Evolutionary conservation across 37 sponge, comb jelly and placozoan species (phyloP).

Genomic region (Cliona cf. orientalis): DNA sequence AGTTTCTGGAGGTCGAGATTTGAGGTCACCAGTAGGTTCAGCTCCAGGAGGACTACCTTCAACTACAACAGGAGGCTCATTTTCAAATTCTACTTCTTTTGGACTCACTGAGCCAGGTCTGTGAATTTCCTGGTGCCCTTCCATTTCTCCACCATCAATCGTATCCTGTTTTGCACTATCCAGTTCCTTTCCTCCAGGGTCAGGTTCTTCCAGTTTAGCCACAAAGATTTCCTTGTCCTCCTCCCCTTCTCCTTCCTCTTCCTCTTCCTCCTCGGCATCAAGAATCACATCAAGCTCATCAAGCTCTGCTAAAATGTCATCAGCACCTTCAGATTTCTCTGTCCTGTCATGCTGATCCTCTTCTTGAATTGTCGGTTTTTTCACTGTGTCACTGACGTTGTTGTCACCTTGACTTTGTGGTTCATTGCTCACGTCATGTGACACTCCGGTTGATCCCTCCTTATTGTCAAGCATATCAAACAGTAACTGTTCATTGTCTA

Average conservation of each 20-base stretch:
- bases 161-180: not conserved
- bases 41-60: no score
- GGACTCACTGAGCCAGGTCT: no score
- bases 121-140: not conserved
- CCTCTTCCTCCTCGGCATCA: conserved; percentile 1
- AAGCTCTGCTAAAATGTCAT: not conserved
- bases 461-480: conserved; percentile 3
- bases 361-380: not conserved
- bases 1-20: no score
- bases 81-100: no score
- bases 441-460: not conserved
- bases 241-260: conserved; percentile 7
- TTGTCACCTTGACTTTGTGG: not conserved
- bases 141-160: not conserved
- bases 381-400: not conserved
- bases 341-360: not conserved
- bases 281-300: not conserved
- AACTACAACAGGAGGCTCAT: no score
- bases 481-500: no score
- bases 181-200: not conserved
- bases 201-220: not conserved
- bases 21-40: no score
- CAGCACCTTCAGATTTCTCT: conserved; percentile 2
- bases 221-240: conserved; percentile 17
- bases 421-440: not conserved